These are phyloP conservation scores for Hydractinia echinata DNA, from an alignment of 30 jellyfish, hydroid and myxozoan genomes.

Conservation along the genomic window DNA sequence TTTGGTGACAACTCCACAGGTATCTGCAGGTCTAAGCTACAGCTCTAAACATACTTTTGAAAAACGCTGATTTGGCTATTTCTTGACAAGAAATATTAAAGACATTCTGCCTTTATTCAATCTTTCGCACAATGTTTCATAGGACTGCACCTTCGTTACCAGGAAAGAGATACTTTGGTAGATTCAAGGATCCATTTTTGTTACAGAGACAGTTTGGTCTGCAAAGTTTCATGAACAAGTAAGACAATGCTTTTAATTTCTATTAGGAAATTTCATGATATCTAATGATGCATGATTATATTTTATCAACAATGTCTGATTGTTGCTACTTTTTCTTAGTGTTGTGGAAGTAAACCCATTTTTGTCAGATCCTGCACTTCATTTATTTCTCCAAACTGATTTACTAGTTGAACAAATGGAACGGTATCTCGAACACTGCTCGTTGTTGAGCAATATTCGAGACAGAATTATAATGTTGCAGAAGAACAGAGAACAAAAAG, in stretches of 20 bases:
- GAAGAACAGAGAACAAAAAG: constrained; percentile 53
- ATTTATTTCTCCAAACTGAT: constrained; percentile 81
- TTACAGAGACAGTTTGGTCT: constrained; percentile 77
- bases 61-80: too few species aligned
- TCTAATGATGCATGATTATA: too few species aligned
- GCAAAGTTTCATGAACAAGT: constrained; percentile 90
- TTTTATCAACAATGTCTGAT: too few species aligned
- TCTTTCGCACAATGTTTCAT: not conserved
- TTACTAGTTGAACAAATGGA: constrained; percentile 83
- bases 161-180: constrained; percentile 80
- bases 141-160: constrained; percentile 99
- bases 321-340: constrained; percentile 27
- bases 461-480: constrained; percentile 51
- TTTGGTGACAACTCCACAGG: too few species aligned
- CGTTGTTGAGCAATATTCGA: constrained; percentile 70
- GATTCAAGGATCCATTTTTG: constrained; percentile 71
- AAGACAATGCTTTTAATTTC: not conserved
- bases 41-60: too few species aligned
- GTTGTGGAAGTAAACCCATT: constrained; percentile 87
- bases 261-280: too few species aligned
- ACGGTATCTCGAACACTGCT: constrained; percentile 59
- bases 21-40: too few species aligned
- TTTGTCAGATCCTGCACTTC: constrained; percentile 94
- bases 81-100: too few species aligned
- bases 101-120: too few species aligned